These are phyloP conservation scores for Sitta europaea DNA, from an alignment of 2,113 vertebrate genomes.

Conservation along the genomic window DNA sequence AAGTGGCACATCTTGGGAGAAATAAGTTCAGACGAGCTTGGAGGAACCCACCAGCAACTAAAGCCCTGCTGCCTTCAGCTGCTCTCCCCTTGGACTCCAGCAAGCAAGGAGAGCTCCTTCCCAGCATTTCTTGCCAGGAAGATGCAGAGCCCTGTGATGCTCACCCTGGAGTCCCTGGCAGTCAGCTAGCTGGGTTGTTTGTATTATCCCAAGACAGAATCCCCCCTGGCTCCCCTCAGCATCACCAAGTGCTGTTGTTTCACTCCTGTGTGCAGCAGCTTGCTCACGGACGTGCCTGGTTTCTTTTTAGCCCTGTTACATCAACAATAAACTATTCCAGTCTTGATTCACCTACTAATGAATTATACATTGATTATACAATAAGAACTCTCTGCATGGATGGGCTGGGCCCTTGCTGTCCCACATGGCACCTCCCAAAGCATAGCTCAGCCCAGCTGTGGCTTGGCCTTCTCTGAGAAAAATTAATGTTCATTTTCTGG, in stretches of 20 bases:
- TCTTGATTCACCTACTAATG: constrained; percentile 32
- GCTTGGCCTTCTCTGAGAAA: not conserved
- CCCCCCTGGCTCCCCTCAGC: too few relatives aligned
- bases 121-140: not conserved
- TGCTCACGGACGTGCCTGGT: fast-evolving
- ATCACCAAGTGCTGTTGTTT: not conserved
- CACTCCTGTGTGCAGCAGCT: not conserved
- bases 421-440: not conserved
- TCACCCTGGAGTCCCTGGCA: not conserved
- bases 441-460: not conserved
- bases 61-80: not conserved
- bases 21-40: not conserved
- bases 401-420: not conserved
- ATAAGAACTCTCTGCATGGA: not conserved
- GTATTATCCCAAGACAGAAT: not conserved
- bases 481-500: not conserved
- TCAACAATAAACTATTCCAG: not conserved
- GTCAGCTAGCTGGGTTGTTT: not conserved
- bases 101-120: not conserved
- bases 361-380: constrained; percentile 58
- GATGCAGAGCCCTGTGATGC: fast-evolving
- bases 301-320: not conserved
- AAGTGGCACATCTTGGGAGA: not conserved
- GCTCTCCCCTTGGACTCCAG: not conserved
- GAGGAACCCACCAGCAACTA: not conserved